Evolutionary conservation across 2,888 invertebrate species (phyloP), one percentile per base, ranked within the genome.

Genomic region (Gryllus longicercus): DNA sequence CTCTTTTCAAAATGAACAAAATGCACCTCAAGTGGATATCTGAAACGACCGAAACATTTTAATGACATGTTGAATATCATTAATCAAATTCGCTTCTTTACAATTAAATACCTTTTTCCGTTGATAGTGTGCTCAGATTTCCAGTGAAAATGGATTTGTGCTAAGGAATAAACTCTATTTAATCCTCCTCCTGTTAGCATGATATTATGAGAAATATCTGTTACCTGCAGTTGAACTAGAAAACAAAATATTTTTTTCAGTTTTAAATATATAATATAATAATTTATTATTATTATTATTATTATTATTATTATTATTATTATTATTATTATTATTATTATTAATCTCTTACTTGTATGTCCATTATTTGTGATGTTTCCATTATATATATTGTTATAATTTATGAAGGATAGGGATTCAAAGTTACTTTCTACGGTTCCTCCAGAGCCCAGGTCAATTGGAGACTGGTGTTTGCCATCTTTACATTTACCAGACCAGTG

Each of bases 81-180:
- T 38, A 38, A 8, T 38, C 38, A 38, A 38, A 38, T 38, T 38
- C 38, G 38, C 38, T 38, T 38, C 38, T 38, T 38, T 38, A 8
- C 38, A 38, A 38, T 38, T 38, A 38, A 38, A 38, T 84, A 86
- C 77, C 85, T 85, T 81, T 84, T 88, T 14, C 91, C 91, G 82
- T 95, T 91, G 21, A 96, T 87, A 1, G 92, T 92, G 85, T 96
- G 96, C 85, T 96, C 96, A 0, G 95, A 94, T 78, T 92, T 91
- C 95, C 95, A 95, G 85, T 96, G 95, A 86, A 95, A 94, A 85
- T 95, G 95, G 78, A 95, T 87, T 86, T 95, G 94, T 80, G 93
- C 92, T 79, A 95, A 88, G 2, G 90, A 85, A 85, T 91, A 94
- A 2, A 86, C 85, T 51, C 89, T 87, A 75, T 88, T 86, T 77